Percentiles rank a stretch among this genome's conserved stretches.
Conservation (phyloP, 2,797 vertebrate genomes). For the Leucoraja ocellata region DNA sequence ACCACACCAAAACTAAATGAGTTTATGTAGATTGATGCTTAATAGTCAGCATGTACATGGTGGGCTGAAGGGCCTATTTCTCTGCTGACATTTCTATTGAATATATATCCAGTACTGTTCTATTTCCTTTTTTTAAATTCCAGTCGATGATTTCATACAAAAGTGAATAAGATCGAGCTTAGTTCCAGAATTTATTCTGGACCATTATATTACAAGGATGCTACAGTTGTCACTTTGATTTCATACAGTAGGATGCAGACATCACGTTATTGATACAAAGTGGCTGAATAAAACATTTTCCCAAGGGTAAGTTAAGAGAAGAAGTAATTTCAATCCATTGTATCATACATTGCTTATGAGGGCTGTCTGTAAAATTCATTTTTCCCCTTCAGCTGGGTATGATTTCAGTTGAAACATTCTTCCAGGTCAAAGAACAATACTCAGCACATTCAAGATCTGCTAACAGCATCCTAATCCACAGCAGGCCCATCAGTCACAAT, state of each 20-base stretch:
- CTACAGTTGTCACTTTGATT: neutral
- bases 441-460: neutral
- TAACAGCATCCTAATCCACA: neutral
- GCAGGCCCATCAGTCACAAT: neutral
- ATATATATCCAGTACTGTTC: neutral
- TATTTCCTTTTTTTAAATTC: neutral
- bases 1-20: too few relatives aligned
- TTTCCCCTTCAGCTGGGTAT: neutral
- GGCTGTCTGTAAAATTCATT: neutral
- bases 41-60: too few relatives aligned
- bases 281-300: conserved; percentile 2
- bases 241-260: neutral
- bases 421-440: neutral
- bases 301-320: neutral
- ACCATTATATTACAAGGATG: neutral
- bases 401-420: neutral
- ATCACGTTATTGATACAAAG: neutral
- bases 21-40: too few relatives aligned
- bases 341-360: neutral
- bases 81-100: neutral
- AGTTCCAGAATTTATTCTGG: neutral
- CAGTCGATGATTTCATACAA: neutral
- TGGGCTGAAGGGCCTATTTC: too few relatives aligned
- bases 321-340: neutral
- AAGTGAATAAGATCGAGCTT: neutral